These are phyloP conservation scores for Neolamprologus brichardi DNA, from an alignment of 2,113 vertebrate genomes.

Conservation along the genomic window DNA sequence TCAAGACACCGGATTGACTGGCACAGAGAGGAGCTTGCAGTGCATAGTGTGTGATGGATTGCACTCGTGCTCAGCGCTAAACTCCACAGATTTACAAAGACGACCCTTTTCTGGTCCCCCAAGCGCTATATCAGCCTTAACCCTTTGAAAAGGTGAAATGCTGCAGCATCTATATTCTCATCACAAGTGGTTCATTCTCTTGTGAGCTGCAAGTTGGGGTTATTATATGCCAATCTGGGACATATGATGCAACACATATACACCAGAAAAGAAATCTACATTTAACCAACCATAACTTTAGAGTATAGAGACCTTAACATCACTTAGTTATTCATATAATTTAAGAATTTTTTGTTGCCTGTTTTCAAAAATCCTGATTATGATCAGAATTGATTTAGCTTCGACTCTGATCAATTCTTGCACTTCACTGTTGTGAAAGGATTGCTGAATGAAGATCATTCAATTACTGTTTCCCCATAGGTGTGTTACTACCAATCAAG, in stretches of 20 bases:
- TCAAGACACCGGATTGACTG: not conserved
- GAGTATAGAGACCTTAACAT: not conserved
- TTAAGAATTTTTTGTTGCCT: not conserved
- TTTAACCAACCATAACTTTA: not conserved
- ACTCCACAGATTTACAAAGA: not conserved
- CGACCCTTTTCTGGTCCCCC: not conserved
- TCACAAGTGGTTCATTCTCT: not conserved
- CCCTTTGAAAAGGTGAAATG: not conserved
- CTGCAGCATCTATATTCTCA: not conserved
- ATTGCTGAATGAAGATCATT: not conserved
- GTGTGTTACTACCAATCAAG: not conserved
- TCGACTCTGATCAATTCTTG: not conserved
- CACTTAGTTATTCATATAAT: not conserved
- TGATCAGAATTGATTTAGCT: not conserved
- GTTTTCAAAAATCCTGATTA: not conserved
- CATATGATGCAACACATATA: not conserved
- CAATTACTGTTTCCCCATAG: not conserved
- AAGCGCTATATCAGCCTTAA: not conserved
- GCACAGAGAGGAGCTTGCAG: not conserved
- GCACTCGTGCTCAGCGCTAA: not conserved
- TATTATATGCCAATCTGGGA: not conserved
- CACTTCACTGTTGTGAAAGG: not conserved
- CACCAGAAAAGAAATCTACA: not conserved
- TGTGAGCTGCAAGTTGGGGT: not conserved
- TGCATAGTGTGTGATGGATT: not conserved